Conservation (phyloP, 23 tunicate genomes). For the Botrylloides violaceus region DNA sequence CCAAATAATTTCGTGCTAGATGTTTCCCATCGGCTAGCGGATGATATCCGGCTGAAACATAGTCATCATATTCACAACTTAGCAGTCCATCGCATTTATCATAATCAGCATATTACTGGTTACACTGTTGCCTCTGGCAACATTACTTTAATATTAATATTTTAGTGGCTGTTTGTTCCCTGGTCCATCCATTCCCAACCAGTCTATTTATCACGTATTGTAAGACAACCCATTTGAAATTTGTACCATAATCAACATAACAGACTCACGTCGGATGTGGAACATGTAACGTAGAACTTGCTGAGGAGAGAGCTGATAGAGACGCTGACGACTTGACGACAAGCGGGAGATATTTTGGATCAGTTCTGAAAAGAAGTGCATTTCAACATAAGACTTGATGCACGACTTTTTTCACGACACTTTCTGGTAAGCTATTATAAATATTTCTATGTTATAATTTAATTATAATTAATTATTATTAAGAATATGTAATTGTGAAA, state of each 20-base stretch:
- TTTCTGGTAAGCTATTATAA: background rate
- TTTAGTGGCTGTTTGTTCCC: too few species aligned
- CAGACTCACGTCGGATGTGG: background rate
- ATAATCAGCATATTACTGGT: too few species aligned
- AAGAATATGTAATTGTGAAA: too few species aligned
- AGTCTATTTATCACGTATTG: too few species aligned
- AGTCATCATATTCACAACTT: background rate
- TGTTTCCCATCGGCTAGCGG: conserved; percentile 3
- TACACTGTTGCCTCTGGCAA: too few species aligned
- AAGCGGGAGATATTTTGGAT: conserved; percentile 26
- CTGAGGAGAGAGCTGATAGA: conserved; percentile 8
- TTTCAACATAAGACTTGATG: background rate
- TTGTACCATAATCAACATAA: too few species aligned
- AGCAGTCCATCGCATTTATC: too few species aligned
- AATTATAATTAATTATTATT: too few species aligned
- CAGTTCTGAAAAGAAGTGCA: conserved; percentile 21
- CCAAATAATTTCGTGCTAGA: background rate
- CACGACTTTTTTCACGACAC: background rate
- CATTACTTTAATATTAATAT: too few species aligned
- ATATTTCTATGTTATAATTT: too few species aligned
- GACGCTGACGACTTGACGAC: conserved; percentile 22
- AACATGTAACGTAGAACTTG: background rate
- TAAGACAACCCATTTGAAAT: too few species aligned
- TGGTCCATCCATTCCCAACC: too few species aligned
- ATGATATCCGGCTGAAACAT: background rate